Evolutionary conservation across 2,797 vertebrate species (phyloP), one percentile per base, ranked within the genome.

Genomic region (Xyrichtys novacula): DNA sequence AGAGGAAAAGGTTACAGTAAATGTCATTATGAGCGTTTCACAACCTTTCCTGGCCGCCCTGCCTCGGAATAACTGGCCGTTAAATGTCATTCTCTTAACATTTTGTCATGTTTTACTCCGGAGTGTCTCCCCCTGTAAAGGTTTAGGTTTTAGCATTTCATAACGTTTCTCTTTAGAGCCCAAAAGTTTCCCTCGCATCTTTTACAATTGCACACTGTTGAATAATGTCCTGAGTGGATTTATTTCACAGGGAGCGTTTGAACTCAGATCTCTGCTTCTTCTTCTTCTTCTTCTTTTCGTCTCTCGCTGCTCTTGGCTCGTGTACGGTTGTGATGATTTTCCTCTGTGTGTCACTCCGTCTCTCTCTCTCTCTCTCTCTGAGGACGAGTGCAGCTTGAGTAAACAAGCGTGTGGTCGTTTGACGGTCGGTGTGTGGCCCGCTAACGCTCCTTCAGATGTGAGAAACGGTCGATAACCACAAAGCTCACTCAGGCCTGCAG

Each of bases 31-130:
- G 82, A 65, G 73, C 74, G 56, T 85, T 87, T 74, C 79, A 57
- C 81, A 75, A 78, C 78, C 74, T 71, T 46, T 54, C 68, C 52
- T 9, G 34, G 42, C 46, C 31, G 53, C 66, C 64, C 61, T 54
- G 65, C 10, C 71, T 67, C 80, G 64, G 70, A 83, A 78, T 66
- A 73, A 77, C 71, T 70, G n/a, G 0, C 65, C 1, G 52, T 74
- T 77, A 91, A 92, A 92, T 91, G 90, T 87, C 89, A 91, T 72
- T 83, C 78, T 80, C 84, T 71, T 66, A 86, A 64, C 81, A 80
- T 86, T 87, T 86, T 65, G 57, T 61, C 66, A 52, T 44, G 58
- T 65, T 78, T 47, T 49, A 59, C 74, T 76, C 78, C 10, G 1
- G 36, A 63, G 67, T 52, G 70, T 76, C 85, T 74, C 39, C 56